phyloP scores from a whole-genome alignment of 2,113 vertebrate species.

The Otolemur garnettii region DNA sequence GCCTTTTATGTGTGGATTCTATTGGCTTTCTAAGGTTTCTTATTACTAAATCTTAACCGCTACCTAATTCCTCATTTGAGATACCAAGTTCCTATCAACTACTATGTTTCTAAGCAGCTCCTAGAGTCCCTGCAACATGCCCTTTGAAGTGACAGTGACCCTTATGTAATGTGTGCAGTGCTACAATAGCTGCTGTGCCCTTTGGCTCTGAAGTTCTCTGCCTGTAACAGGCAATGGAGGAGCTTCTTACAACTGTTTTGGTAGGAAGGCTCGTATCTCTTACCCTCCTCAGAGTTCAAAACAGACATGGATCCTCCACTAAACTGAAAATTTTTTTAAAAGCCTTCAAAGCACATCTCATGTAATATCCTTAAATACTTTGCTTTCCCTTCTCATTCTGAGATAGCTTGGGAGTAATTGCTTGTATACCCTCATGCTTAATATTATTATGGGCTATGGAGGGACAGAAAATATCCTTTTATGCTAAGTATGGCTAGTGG shows the following conservation, averaged over 20 bases:
- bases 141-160: not conserved
- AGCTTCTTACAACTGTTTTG: not conserved
- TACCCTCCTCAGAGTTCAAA: not conserved
- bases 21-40: not conserved
- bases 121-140: not conserved
- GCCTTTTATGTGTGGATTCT: not conserved
- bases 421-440: not conserved
- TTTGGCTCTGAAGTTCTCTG: not conserved
- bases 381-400: not conserved
- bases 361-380: not conserved
- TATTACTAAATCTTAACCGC: not conserved
- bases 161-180: rapidly evolving
- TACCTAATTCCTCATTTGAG: not conserved
- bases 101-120: not conserved
- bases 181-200: not conserved
- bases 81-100: not conserved
- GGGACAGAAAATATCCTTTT: slow-evolving; percentile 12
- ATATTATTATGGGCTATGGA: not conserved
- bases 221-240: not conserved
- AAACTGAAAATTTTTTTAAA: not conserved
- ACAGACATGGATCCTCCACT: not conserved
- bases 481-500: not conserved
- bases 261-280: not conserved
- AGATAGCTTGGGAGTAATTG: not conserved
- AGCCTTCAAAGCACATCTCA: not conserved